Evolutionary conservation across 2,113 vertebrate species (phyloP).

Genomic region (Colossoma macropomum): DNA sequence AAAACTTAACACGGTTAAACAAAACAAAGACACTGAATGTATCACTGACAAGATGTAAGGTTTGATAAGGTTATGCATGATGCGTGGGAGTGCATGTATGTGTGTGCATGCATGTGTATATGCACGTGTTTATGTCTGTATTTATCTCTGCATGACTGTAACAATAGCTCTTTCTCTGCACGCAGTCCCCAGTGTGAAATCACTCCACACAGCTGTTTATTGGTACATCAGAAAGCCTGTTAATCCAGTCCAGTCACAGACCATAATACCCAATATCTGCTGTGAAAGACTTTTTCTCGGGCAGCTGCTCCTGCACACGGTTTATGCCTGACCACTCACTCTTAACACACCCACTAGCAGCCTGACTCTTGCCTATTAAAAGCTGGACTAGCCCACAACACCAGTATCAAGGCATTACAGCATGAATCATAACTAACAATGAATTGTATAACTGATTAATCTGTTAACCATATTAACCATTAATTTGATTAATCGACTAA

Average conservation of each 20-base stretch:
- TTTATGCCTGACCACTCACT: not conserved
- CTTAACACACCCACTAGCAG: too few relatives aligned
- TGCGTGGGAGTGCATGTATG: not conserved
- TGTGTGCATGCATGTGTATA: not conserved
- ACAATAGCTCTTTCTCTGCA: slow-evolving; percentile 16
- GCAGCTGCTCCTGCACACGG: not conserved
- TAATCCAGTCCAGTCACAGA: not conserved
- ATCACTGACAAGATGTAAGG: too few relatives aligned
- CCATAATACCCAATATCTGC: not conserved
- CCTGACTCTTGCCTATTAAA: not conserved
- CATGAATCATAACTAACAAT: too few relatives aligned
- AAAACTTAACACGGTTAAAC: too few relatives aligned
- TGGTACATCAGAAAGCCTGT: not conserved
- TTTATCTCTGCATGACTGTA: not conserved
- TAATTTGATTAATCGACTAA: too few relatives aligned
- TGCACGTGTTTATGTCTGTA: not conserved
- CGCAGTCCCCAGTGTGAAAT: not conserved
- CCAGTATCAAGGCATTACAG: too few relatives aligned
- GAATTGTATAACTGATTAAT: too few relatives aligned
- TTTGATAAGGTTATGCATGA: too few relatives aligned
- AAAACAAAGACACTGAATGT: too few relatives aligned
- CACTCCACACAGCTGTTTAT: not conserved
- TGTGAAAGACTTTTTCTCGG: not conserved
- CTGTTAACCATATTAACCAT: too few relatives aligned
- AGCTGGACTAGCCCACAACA: not conserved